Evolutionary conservation across 2,888 invertebrate species (phyloP), one percentile per base, ranked within the genome.

Genomic region (Dichetophora obliterata): DNA sequence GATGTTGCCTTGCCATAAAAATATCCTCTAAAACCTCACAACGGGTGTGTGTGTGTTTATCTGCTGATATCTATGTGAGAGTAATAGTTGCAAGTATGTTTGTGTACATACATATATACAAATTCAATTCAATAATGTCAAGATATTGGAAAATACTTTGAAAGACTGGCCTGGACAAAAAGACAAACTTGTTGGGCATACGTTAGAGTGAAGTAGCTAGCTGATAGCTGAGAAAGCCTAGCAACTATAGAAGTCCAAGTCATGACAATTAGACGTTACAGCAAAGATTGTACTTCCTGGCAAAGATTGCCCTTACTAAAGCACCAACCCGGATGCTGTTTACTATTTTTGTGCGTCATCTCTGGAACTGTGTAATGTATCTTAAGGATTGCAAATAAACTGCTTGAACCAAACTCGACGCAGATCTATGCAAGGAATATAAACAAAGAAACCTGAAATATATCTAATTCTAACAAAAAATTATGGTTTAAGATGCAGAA

Each of bases 131-230:
- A 80, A 76, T 73, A 77, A 77, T 78, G 77, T 76, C 77, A 79
- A 80, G 78, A 80, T 76, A 78, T 77, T 78, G 71, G 77, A 74
- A 77, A 80, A 80, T 78, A 81, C 80, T 77, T 70, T 73, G 68
- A 75, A 74, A 72, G 61, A 76, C 76, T 77, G 75, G 71, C 76
- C 77, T 74, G 76, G 68, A 72, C 77, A 52, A 71, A 75, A 77
- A 71, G 76, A 59, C 11, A 14, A 78, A 68, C 73, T 72, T 57
- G 75, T 68, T 54, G 68, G n/a, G 37, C 73, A 77, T 70, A 77
- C 69, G 80, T 73, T 79, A 78, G 79, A 81, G 78, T 65, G 78
- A 78, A 76, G 76, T 77, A 78, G 79, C 80, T 71, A 80, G 77
- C 78, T 77, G 76, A 76, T 75, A 50, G 50, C 68, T 34, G 68